Conservation (phyloP, 1,140 invertebrate species). For the Aleiodes sp. region DNA sequence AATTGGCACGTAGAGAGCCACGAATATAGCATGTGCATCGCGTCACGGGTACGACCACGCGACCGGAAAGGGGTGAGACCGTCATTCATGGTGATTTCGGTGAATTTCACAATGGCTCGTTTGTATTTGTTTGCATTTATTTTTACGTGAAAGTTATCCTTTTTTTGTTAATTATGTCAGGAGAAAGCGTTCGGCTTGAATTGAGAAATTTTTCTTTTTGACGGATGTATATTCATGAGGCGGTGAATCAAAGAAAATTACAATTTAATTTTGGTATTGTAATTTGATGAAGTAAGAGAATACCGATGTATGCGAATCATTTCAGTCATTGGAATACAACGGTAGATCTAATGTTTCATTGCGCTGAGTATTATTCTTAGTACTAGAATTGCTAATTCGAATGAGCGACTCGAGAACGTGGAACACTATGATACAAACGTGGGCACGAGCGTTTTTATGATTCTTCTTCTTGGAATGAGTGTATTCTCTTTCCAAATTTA, state of each 20-base stretch:
- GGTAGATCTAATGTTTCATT: neutral
- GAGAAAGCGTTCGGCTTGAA: neutral
- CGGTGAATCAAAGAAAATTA: neutral
- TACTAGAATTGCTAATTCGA: neutral
- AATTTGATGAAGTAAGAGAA: constrained; percentile 1
- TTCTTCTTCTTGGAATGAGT: too few relatives aligned
- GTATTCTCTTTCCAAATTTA: too few relatives aligned
- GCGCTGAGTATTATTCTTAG: neutral
- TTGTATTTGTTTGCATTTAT: constrained; percentile 5
- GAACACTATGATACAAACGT: too few relatives aligned
- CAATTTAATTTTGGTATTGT: neutral
- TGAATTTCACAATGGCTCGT: constrained; percentile 22
- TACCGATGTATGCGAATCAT: neutral
- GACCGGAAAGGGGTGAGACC: constrained; percentile 30
- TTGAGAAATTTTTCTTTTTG: neutral
- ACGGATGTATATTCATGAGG: neutral
- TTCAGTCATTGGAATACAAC: neutral
- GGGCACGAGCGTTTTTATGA: too few relatives aligned
- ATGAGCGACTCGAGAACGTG: too few relatives aligned
- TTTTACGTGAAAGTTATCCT: neutral
- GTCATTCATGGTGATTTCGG: constrained; percentile 36
- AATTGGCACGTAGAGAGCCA: too few relatives aligned
- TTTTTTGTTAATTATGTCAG: neutral
- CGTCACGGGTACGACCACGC: constrained; percentile 19
- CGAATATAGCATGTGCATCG: constrained; percentile 33